These are phyloP conservation scores for Procambarus virginalis DNA, from an alignment of 1,140 invertebrate genomes.

Conservation along the genomic window DNA sequence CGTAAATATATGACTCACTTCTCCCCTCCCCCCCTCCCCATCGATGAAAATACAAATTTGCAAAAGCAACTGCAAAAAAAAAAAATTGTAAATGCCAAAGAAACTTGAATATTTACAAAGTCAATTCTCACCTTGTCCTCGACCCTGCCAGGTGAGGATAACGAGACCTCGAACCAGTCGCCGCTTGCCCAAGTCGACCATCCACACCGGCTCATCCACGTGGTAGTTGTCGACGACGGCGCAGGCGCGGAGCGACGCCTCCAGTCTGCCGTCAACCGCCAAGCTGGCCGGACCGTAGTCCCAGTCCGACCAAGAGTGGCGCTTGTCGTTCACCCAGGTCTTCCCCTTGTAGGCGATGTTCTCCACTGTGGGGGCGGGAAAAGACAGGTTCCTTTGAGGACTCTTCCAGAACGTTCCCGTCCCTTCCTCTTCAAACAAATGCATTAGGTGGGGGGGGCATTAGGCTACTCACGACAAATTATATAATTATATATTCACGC, in stretches of 20 bases:
- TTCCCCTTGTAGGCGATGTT: constrained; percentile 77
- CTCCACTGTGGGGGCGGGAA: constrained; percentile 74
- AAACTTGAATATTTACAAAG: no score
- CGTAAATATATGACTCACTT: no score
- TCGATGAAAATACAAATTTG: no score
- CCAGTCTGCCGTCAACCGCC: constrained; percentile 74
- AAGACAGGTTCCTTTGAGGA: no score
- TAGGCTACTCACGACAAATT: no score
- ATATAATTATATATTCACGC: no score
- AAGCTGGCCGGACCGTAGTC: constrained; percentile 74
- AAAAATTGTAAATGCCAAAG: no score
- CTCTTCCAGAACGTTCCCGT: no score
- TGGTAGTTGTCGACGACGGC: constrained; percentile 78
- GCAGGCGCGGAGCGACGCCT: constrained; percentile 74
- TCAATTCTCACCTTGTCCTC: constrained; percentile 74
- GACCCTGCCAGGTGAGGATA: constrained; percentile 77
- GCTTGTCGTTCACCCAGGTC: constrained; percentile 78
- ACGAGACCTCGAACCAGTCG: constrained; percentile 75
- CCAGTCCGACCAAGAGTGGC: constrained; percentile 76
- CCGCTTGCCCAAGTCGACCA: constrained; percentile 77
- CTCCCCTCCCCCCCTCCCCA: no score
- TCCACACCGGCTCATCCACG: constrained; percentile 78
- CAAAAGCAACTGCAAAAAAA: no score
- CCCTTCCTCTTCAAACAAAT: no score
- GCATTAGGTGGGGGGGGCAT: no score